Conservation (phyloP, 2,888 invertebrate genomes). For the Agrochola lychnidis region DNA sequence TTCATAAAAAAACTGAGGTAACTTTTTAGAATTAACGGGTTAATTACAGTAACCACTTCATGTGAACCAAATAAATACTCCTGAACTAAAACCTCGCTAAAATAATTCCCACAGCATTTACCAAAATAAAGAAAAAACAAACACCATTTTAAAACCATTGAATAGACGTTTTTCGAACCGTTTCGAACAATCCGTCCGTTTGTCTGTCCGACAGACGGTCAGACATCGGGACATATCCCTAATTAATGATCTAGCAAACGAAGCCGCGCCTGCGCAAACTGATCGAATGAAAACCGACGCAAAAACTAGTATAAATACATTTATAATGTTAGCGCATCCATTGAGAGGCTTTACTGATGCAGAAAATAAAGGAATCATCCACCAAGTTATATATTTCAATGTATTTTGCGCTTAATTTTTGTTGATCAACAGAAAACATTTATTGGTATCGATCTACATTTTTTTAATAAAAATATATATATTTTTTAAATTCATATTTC, state of each 20-base stretch:
- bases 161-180: conserved; percentile 63
- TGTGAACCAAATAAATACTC: conserved; percentile 7
- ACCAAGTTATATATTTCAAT: neutral
- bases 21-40: neutral
- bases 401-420: neutral
- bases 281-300: conserved; percentile 77
- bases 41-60: neutral
- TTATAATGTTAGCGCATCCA: conserved; percentile 70
- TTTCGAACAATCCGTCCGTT: conserved; percentile 65
- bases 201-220: conserved; percentile 68
- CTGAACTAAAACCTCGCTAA: conserved; percentile 7
- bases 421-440: neutral
- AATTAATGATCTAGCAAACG: conserved; percentile 85
- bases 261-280: conserved; percentile 72
- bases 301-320: conserved; percentile 80
- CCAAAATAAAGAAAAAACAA: conserved; percentile 32
- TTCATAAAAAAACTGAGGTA: neutral
- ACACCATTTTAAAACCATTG: conserved; percentile 45
- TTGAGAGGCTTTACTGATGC: conserved; percentile 43
- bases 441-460: neutral
- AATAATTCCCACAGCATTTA: conserved; percentile 57
- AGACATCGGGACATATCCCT: conserved; percentile 76
- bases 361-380: neutral
- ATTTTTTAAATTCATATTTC: too few relatives aligned
- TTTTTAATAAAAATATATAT: neutral